Percentiles rank a stretch among this genome's conserved stretches.
Evolutionary conservation across 2,888 invertebrate species (phyloP).

Genomic region (Phytoseiulus persimilis): DNA sequence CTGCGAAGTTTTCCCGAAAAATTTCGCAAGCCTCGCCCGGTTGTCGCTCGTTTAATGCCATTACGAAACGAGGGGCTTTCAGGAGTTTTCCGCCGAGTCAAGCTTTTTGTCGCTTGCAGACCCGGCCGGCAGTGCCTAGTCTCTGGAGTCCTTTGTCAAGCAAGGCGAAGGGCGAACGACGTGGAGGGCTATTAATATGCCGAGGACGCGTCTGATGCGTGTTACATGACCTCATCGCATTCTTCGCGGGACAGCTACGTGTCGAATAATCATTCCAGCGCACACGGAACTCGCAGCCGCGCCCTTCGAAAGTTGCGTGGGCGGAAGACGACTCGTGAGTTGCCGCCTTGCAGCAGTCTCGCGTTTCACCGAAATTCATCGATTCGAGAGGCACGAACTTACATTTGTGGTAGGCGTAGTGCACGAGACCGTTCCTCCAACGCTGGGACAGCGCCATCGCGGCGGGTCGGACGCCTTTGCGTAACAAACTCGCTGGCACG

Average conservation of each 20-base stretch:
- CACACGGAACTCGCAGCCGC: no score
- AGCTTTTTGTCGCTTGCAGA: not conserved
- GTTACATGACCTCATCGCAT: not conserved
- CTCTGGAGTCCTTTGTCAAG: not conserved
- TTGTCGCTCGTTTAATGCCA: not conserved
- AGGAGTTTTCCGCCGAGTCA: not conserved
- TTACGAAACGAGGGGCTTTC: not conserved
- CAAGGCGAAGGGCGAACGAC: not conserved
- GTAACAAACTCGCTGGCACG: slow-evolving; percentile 18
- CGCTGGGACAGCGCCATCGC: slow-evolving; percentile 30
- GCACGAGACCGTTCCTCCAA: slow-evolving; percentile 20
- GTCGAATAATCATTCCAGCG: no score
- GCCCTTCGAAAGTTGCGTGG: no score
- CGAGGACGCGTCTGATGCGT: not conserved
- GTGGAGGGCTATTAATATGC: not conserved
- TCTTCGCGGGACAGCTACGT: not conserved
- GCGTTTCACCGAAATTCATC: not conserved
- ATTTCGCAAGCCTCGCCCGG: not conserved
- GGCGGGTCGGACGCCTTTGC: slow-evolving; percentile 11
- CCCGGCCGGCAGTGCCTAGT: not conserved
- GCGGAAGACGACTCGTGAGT: no score
- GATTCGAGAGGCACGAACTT: not conserved
- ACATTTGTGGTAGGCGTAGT: slow-evolving; percentile 24
- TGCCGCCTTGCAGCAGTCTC: no score
- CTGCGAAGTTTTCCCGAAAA: not conserved